Percentiles rank a stretch among this genome's conserved stretches.
Conservation (phyloP, 1,140 invertebrate species). For the Drosophila kanapiae region DNA sequence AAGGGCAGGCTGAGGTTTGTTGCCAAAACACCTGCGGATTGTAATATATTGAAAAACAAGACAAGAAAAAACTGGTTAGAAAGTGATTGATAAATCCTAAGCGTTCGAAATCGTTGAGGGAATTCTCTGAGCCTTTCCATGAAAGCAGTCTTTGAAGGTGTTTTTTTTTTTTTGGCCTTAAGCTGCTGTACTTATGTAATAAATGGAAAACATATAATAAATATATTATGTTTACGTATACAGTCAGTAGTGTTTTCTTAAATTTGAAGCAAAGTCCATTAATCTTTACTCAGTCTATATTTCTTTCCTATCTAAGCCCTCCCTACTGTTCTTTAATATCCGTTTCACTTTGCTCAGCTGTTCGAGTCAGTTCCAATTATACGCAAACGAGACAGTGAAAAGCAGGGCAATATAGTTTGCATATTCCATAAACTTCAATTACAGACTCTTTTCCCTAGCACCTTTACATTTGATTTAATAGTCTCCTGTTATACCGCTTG, state of each 20-base stretch:
- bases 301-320: conserved; percentile 1
- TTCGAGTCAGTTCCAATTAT: conserved; percentile 44
- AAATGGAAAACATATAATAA: not conserved
- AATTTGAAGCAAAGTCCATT: not conserved
- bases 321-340: conserved; percentile 10
- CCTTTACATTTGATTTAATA: conserved; percentile 26
- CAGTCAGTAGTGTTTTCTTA: not conserved
- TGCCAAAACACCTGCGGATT: not conserved
- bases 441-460: not conserved
- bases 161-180: too few species aligned
- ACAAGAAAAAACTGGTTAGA: not conserved
- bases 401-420: conserved; percentile 30
- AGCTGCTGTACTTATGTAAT: too few species aligned
- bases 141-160: not conserved
- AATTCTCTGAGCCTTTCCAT: not conserved
- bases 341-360: conserved; percentile 25
- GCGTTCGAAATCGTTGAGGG: too few species aligned
- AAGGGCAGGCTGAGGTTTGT: conserved; percentile 1
- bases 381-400: conserved; percentile 3
- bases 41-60: conserved; percentile 1
- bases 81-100: conserved; percentile 7
- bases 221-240: not conserved
- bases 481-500: not conserved
- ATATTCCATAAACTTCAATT: conserved; percentile 52
- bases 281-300: not conserved